These are phyloP conservation scores for Scophthalmus maximus DNA, from an alignment of 2,113 vertebrate genomes.

Conservation along the genomic window DNA sequence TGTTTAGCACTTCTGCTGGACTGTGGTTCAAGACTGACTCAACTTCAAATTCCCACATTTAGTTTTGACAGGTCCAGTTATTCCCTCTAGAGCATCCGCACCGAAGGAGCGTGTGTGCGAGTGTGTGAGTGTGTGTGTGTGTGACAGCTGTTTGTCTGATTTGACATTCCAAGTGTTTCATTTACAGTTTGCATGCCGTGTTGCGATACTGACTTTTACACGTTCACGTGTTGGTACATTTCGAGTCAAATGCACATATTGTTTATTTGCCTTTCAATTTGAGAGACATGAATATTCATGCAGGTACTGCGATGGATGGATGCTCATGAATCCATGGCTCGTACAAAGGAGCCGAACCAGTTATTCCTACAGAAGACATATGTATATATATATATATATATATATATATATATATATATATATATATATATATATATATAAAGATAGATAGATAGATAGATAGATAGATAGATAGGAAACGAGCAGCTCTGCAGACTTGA, in stretches of 20 bases:
- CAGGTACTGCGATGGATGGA: conserved; percentile 6
- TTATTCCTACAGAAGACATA: neutral
- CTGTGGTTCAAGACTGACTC: conserved; percentile 34
- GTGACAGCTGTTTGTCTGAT: conserved; percentile 79
- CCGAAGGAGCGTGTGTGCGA: conserved; percentile 13
- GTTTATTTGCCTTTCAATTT: conserved; percentile 64
- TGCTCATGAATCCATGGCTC: conserved; percentile 2
- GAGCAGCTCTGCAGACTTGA: neutral
- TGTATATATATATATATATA: neutral
- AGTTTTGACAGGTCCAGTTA: conserved; percentile 54
- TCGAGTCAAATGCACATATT: conserved; percentile 63
- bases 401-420: neutral
- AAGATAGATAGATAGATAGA: conserved; percentile 1
- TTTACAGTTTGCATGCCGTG: conserved; percentile 71
- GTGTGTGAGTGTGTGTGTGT: neutral
- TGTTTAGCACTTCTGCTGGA: conserved; percentile 27
- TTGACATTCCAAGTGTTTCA: conserved; percentile 73
- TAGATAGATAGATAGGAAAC: conserved; percentile 29
- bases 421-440: neutral
- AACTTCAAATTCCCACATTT: conserved; percentile 20
- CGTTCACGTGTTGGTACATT: conserved; percentile 54
- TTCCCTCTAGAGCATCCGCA: conserved; percentile 63
- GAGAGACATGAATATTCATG: conserved; percentile 36
- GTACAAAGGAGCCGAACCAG: neutral
- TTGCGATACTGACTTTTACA: conserved; percentile 70